Conservation (phyloP, 2,888 invertebrate species). For the Hirtodrosophila cameraria region DNA sequence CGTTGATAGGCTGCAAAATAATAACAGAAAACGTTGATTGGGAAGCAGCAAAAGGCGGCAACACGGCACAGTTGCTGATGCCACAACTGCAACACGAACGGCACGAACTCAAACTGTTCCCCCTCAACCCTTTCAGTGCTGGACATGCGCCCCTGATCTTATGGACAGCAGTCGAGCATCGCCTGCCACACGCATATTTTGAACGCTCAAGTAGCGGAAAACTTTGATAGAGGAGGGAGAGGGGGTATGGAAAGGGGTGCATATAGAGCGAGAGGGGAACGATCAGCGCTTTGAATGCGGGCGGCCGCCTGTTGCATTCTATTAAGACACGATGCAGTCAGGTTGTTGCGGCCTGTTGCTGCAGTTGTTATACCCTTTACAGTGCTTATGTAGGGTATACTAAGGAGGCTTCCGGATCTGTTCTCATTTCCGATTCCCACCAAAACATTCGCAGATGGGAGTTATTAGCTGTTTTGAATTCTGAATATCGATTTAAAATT, state of each 20-base stretch:
- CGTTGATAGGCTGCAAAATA: constrained; percentile 66
- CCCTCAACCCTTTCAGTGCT: not conserved
- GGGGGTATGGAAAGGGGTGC: not conserved
- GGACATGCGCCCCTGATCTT: not conserved
- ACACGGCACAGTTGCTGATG: constrained; percentile 1
- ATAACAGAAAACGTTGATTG: constrained; percentile 61
- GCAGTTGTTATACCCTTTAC: not conserved
- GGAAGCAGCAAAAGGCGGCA: constrained; percentile 22
- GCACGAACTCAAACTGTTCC: constrained; percentile 31
- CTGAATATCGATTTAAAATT: no score
- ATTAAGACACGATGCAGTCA: constrained; percentile 67
- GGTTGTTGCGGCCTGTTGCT: constrained; percentile 31
- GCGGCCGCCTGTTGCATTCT: constrained; percentile 64
- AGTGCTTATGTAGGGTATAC: no score
- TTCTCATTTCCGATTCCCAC: no score
- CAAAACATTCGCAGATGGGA: no score
- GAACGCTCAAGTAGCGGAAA: constrained; percentile 60
- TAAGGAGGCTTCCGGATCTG: no score
- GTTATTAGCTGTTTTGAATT: no score
- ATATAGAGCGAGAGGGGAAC: not conserved
- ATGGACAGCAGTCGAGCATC: constrained; percentile 36
- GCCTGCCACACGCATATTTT: constrained; percentile 74
- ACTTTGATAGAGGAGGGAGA: constrained; percentile 6
- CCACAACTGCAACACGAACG: constrained; percentile 34
- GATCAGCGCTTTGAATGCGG: constrained; percentile 56